Percentiles rank a stretch among this genome's conserved stretches.
Evolutionary conservation across 1,140 invertebrate genomes (phyloP).

Genomic region (Periplaneta americana): DNA sequence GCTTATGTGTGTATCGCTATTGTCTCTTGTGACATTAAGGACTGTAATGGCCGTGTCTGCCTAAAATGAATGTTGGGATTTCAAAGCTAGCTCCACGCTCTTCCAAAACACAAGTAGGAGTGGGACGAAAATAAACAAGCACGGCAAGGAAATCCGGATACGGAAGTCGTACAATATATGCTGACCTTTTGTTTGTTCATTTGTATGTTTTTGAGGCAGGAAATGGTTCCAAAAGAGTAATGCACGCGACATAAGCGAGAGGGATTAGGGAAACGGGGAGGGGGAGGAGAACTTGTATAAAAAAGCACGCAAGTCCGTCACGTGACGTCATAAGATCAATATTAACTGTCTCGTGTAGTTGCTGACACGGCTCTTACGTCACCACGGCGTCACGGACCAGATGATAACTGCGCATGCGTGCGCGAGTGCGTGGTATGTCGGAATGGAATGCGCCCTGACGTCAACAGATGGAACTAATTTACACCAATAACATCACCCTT

Average conservation of each 20-base stretch:
- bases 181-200: background rate
- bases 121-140: background rate
- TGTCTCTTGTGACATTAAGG: background rate
- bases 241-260: background rate
- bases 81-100: background rate
- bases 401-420: background rate
- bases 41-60: background rate
- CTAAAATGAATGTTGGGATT: background rate
- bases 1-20: background rate
- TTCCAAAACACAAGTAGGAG: background rate
- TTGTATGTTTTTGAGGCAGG: background rate
- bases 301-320: background rate
- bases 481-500: conserved; percentile 2
- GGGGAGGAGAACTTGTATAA: background rate
- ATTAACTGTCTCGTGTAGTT: background rate
- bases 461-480: conserved; percentile 7
- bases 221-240: background rate
- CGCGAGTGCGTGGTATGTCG: background rate
- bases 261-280: background rate
- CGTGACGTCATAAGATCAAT: background rate
- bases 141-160: background rate
- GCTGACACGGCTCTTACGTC: background rate
- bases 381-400: background rate
- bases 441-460: background rate
- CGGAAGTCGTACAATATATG: background rate